These are phyloP conservation scores for Rutpela maculata DNA, from an alignment of 2,888 invertebrate genomes.

Conservation along the genomic window DNA sequence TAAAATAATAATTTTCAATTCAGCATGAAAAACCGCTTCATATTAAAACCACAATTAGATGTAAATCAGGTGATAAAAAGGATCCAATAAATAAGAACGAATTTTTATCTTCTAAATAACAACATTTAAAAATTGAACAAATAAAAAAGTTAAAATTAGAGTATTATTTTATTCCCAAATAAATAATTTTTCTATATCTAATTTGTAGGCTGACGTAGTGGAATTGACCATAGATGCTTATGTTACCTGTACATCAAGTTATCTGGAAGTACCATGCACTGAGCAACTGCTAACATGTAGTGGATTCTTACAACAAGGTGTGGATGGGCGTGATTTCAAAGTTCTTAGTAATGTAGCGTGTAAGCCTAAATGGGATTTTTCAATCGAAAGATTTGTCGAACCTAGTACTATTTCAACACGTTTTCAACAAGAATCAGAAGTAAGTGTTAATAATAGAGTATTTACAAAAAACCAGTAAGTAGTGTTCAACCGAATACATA, in stretches of 20 bases:
- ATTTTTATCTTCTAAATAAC: too few species aligned
- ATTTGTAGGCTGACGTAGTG: slow-evolving; percentile 59
- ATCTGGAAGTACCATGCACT: slow-evolving; percentile 61
- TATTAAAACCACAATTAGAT: too few species aligned
- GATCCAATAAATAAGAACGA: too few species aligned
- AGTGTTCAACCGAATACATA: too few species aligned
- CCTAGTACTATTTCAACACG: slow-evolving; percentile 25
- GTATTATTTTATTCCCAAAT: too few species aligned
- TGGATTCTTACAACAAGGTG: slow-evolving; percentile 60
- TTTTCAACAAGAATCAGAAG: slow-evolving; percentile 6
- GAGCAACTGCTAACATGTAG: slow-evolving; percentile 62
- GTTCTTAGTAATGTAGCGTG: slow-evolving; percentile 64
- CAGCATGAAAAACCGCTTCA: too few species aligned
- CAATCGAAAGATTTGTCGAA: slow-evolving; percentile 27
- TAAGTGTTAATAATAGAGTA: neutral
- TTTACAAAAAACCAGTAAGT: too few species aligned
- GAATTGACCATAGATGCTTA: slow-evolving; percentile 63
- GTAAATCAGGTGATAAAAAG: too few species aligned
- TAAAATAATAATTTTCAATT: too few species aligned
- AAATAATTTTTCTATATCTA: too few species aligned
- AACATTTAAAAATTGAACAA: too few species aligned
- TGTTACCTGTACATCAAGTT: slow-evolving; percentile 61
- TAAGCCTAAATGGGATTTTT: slow-evolving; percentile 56
- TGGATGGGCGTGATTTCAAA: slow-evolving; percentile 55
- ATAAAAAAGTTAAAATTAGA: too few species aligned